Base-by-base conservation (phyloP, 2,888 invertebrate species). In the Mechanitis mazaeus region DNA sequence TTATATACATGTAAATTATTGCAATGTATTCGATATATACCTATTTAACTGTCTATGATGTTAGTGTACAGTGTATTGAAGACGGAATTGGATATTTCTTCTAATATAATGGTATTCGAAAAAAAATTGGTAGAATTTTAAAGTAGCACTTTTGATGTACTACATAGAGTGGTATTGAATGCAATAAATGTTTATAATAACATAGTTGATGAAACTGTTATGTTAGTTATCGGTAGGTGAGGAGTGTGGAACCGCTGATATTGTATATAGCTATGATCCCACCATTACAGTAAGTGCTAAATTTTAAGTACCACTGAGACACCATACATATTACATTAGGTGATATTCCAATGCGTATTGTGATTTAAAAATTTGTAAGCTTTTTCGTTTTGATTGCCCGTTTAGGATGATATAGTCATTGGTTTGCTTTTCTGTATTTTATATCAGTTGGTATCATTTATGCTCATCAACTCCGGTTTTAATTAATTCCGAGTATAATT, bases 221-320 rank as follows among this genome's bases (percentile, higher is more conserved):
- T 3, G 35, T 35, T 35, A 35, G 35, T 3, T 35, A 35, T 5
- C 35, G 35, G 47, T 55, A 54, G 35, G 59, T 50, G 42, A 61
- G 59, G 38, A 28, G 3, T 54, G 7, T 58, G n/a, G 56, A 45
- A 45, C 55, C 56, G 56, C 85, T 84, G 88, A 87, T 89, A 88
- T 20, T 83, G 88, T 90, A 89, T 83, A 85, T 84, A 89, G 83
- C 82, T 89, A 85, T 83, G 84, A 89, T 88, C 90, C 90, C 90
- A 90, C 90, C 90, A 90, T 88, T 83, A 79, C 80, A 88, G 85
- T 88, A 87, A 87, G 87, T 85, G 84, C 83, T 88, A 87, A 84
- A 83, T 81, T 78, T 69, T 86, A 85, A 83, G 85, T 84, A 81
- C 85, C 81, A 77, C 80, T 74, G 77, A 82, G 82, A 85, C 81